A percentile compares a stretch with the other conserved stretches of the same genome.
Evolutionary conservation across 2,888 invertebrate genomes (phyloP).

Genomic region (Cataglyphis cursor): DNA sequence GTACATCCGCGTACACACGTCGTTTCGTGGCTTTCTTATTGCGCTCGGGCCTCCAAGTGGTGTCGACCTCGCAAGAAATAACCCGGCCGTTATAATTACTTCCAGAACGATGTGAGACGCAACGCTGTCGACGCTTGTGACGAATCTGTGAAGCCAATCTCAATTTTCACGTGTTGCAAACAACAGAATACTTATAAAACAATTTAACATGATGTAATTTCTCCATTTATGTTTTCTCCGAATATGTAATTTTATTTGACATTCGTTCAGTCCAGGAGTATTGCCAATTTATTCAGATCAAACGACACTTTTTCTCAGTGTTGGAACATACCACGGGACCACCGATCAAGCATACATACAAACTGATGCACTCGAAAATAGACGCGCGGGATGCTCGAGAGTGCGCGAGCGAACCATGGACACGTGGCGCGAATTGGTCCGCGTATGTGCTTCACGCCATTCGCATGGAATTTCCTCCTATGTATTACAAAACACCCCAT

Average conservation of each 20-base stretch:
- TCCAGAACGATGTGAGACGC: conserved; percentile 38
- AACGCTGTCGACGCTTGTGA: conserved; percentile 18
- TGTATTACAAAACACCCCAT: not conserved
- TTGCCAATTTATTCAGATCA: conserved; percentile 21
- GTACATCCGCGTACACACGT: conserved; percentile 64
- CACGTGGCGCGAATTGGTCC: conserved; percentile 58
- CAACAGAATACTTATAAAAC: conserved; percentile 10
- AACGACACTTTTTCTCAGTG: not conserved
- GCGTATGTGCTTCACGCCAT: conserved; percentile 41
- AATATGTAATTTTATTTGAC: conserved; percentile 1
- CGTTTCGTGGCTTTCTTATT: conserved; percentile 72
- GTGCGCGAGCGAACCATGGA: conserved; percentile 71
- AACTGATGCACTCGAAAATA: conserved; percentile 66
- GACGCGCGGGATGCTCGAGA: conserved; percentile 56
- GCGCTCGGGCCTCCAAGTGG: conserved; percentile 55
- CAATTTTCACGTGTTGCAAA: not conserved
- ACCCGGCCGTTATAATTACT: conserved; percentile 65
- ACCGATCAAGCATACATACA: conserved; percentile 59
- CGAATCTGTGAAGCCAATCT: conserved; percentile 12
- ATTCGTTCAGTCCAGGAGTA: not conserved
- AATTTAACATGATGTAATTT: conserved; percentile 12
- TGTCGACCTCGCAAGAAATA: conserved; percentile 66
- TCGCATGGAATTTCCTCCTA: conserved; percentile 53
- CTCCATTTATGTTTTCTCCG: not conserved
- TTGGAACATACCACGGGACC: conserved; percentile 45